These are phyloP conservation scores for Oeneis ivallda DNA, from an alignment of 2,888 invertebrate species.

Conservation along the genomic window DNA sequence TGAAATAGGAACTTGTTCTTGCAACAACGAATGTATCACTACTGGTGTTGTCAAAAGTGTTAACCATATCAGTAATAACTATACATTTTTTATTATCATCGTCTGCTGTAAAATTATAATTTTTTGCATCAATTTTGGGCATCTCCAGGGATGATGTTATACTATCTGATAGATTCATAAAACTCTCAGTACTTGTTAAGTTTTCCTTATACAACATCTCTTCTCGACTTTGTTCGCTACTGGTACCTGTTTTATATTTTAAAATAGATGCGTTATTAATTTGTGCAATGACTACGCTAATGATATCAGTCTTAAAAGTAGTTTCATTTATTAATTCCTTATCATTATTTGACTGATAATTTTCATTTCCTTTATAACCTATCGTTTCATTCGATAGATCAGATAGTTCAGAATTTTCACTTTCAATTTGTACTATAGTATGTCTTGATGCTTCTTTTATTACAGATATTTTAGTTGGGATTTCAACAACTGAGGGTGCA, in stretches of 20 bases:
- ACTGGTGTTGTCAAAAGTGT: constrained; percentile 38
- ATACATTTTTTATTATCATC: constrained; percentile 42
- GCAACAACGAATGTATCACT: constrained; percentile 47
- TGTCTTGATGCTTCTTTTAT: not conserved
- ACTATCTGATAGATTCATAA: constrained; percentile 24
- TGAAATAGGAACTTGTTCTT: constrained; percentile 50
- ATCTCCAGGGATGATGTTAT: constrained; percentile 25
- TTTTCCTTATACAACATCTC: constrained; percentile 36
- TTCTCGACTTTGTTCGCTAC: constrained; percentile 34
- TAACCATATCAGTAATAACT: constrained; percentile 43
- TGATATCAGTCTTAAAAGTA: constrained; percentile 49
- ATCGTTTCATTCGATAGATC: not conserved
- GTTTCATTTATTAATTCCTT: constrained; percentile 13
- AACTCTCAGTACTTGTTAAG: constrained; percentile 45
- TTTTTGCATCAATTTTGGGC: constrained; percentile 17
- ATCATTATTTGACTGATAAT: not conserved
- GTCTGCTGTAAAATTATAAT: constrained; percentile 16
- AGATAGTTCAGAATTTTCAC: not conserved
- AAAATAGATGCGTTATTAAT: constrained; percentile 44
- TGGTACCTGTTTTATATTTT: constrained; percentile 32
- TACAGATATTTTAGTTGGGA: constrained; percentile 19
- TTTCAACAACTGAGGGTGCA: constrained; percentile 32
- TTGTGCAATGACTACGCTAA: constrained; percentile 57
- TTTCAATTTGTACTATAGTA: constrained; percentile 1
- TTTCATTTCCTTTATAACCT: not conserved